A percentile compares a stretch with the other conserved stretches of the same genome.
These are phyloP conservation scores for Smittia sp. DNA, from an alignment of 2,888 invertebrate genomes.

Conservation along the genomic window DNA sequence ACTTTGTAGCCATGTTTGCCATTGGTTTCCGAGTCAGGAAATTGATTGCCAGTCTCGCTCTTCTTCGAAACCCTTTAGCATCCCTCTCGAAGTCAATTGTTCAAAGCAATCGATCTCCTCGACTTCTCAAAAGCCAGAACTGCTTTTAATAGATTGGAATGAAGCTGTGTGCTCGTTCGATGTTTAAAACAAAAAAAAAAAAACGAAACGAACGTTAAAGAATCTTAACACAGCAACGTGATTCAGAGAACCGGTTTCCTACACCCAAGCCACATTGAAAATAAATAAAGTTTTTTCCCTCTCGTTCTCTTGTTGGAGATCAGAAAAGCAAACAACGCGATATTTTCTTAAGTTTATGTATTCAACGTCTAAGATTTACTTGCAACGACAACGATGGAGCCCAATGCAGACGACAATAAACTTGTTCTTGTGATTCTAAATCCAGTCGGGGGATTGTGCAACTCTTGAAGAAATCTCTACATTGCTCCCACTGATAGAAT, in stretches of 20 bases:
- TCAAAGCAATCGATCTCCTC: background rate
- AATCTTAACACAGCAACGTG: background rate
- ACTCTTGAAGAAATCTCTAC: too few species aligned
- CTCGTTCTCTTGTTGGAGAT: slow-evolving; percentile 30
- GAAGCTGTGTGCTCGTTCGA: background rate
- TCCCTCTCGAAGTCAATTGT: background rate
- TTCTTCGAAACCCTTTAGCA: background rate
- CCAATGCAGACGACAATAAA: background rate
- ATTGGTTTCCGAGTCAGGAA: background rate
- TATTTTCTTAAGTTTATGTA: slow-evolving; percentile 20
- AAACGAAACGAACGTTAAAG: background rate
- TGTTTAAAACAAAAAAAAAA: slow-evolving; percentile 17
- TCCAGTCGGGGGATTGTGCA: too few species aligned
- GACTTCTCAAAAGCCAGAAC: background rate
- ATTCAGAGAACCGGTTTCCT: slow-evolving; percentile 2
- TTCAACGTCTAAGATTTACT: slow-evolving; percentile 1
- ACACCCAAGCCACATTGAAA: slow-evolving; percentile 33
- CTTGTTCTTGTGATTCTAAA: slow-evolving; percentile 16
- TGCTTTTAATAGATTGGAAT: slow-evolving; percentile 21
- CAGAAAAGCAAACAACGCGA: slow-evolving; percentile 33
- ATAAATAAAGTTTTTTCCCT: slow-evolving; percentile 17
- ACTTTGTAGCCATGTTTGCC: background rate
- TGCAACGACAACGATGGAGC: background rate
- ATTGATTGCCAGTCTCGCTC: background rate
- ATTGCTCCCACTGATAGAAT: too few species aligned